Percentiles rank a stretch among this genome's conserved stretches.
Conservation (phyloP, 2,113 vertebrate genomes). For the Cariama cristata region DNA sequence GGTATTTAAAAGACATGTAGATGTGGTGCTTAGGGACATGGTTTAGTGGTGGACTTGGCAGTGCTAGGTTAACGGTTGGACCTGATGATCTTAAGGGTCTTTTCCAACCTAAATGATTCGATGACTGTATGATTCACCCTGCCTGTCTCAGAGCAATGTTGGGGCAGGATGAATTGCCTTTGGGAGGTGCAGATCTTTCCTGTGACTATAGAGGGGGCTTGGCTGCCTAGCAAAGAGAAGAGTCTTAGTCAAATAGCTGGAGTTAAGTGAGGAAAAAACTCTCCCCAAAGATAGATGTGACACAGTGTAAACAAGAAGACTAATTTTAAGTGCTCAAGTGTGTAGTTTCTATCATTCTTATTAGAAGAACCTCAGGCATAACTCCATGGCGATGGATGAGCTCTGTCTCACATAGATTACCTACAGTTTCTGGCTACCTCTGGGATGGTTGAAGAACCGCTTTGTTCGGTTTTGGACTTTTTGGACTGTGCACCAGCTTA, state of each 20-base stretch:
- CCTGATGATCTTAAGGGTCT: neutral
- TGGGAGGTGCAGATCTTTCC: neutral
- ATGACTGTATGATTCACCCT: neutral
- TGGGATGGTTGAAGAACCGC: neutral
- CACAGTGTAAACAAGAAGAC: neutral
- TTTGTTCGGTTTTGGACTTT: neutral
- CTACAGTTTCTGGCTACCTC: neutral
- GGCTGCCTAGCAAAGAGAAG: neutral
- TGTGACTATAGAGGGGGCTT: neutral
- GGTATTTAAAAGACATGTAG: neutral
- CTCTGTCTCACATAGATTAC: neutral
- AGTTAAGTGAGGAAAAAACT: neutral
- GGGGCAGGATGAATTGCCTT: neutral
- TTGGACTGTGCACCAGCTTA: neutral
- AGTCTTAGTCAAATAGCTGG: neutral
- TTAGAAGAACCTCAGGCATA: neutral
- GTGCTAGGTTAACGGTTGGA: neutral
- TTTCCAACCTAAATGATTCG: neutral
- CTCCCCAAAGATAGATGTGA: neutral
- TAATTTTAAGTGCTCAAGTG: neutral
- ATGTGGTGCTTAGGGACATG: neutral
- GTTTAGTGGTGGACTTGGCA: neutral
- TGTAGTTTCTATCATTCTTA: constrained; percentile 8
- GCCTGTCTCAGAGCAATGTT: neutral
- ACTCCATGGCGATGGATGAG: neutral